phyloP scores from a whole-genome alignment of 1,140 invertebrate genomes.

The Elymnias hypermnestra region DNA sequence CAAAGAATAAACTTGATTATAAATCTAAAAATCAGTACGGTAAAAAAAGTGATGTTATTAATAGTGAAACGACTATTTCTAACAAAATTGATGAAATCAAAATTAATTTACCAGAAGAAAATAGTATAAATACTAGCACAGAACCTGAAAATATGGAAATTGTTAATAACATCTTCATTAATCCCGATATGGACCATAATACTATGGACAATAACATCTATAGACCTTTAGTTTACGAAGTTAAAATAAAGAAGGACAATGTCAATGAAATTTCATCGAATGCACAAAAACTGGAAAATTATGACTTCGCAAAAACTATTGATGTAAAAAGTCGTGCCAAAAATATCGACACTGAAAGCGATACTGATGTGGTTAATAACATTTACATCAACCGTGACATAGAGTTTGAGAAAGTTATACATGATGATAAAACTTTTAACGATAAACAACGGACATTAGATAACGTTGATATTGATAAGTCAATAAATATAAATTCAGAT shows the following conservation, averaged over 20 bases:
- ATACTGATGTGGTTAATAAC: conserved; percentile 17
- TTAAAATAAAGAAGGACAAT: neutral
- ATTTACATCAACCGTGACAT: conserved; percentile 14
- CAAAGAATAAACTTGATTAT: conserved; percentile 38
- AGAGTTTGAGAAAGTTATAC: neutral
- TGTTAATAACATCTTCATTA: conserved; percentile 16
- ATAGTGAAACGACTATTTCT: conserved; percentile 13
- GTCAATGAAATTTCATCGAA: neutral
- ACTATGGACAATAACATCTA: neutral
- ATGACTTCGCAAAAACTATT: neutral
- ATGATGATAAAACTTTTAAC: neutral
- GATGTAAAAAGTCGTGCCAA: conserved; percentile 1
- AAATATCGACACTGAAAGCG: neutral
- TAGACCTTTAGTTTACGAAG: neutral
- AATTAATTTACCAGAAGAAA: neutral
- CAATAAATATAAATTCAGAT: conserved; percentile 2
- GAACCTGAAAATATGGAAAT: conserved; percentile 11
- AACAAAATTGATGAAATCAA: conserved; percentile 14
- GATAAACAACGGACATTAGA: conserved; percentile 1
- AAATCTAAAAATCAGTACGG: conserved; percentile 43
- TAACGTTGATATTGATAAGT: neutral
- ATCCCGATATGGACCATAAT: conserved; percentile 2
- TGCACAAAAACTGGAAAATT: neutral
- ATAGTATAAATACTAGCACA: conserved; percentile 1
- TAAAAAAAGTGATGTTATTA: conserved; percentile 33